Evolutionary conservation across 2,888 invertebrate genomes (phyloP), one percentile per base, ranked within the genome.

Genomic region (Steinernema carpocapsae): DNA sequence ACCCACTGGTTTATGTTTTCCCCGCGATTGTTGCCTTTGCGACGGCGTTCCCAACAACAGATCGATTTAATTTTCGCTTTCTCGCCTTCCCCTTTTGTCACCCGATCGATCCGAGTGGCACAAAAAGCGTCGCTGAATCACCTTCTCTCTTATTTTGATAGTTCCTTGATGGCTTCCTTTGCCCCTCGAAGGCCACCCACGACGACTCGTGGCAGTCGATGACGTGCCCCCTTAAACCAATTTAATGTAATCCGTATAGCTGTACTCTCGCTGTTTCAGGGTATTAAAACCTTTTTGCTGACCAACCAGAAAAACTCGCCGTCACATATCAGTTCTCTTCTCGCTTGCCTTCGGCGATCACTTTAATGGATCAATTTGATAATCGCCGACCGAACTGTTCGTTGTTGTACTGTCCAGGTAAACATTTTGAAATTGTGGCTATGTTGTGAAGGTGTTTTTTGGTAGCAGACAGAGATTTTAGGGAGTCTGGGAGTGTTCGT

Each of bases 351-450:
- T 64, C 64, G 64, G 64, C 64, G 64, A 29, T 64, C 64, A 37
- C 19, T 64, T 64, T 64, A 64, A 64, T 64, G 64, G 64, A 64
- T 64, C 64, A 32, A 64, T 64, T 64, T 64, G 64, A 64, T 64
- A 64, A 64, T 64, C 64, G 64, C 64, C 64, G 64, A 10, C 64
- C 29, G 64, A 64, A 64, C 64, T 64, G 64, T 64, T 64, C 64
- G 64, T 32, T 64, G 17, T 29, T 64, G 17, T 32, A 64, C 64
- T 64, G 64, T 64, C 64, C 64, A 64, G 64, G 64, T 64, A 64
- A 64, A 64, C 64, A 32, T 32, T 48, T 64, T 64, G 32, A 64
- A 64, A 64, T 29, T 22, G 22, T 12, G 22, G 24, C 2, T 52
- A 10, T 52, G 3, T 3, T 48, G n/a, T 48, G 1, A 22, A 12